Conservation (phyloP, 2,797 vertebrate species). For the Neoniphon sammara region DNA sequence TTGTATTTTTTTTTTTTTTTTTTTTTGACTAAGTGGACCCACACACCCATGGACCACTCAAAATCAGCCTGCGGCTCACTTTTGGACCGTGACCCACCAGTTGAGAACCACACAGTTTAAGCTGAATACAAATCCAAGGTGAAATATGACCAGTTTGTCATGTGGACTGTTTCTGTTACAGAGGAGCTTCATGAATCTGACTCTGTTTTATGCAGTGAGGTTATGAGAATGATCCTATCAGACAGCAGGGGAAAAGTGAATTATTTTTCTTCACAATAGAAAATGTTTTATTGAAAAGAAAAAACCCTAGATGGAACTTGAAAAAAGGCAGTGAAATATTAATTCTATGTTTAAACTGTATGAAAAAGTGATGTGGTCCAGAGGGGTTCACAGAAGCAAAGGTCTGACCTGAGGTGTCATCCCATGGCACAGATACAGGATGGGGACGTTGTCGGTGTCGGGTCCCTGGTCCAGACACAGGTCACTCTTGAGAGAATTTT, state of each 20-base stretch:
- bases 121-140: conserved; percentile 7
- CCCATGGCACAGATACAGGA: conserved; percentile 97
- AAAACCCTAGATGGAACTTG: conserved; percentile 29
- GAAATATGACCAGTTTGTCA: conserved; percentile 27
- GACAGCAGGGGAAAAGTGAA: conserved; percentile 11
- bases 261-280: conserved; percentile 38
- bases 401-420: conserved; percentile 95
- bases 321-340: conserved; percentile 35
- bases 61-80: too few species aligned
- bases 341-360: conserved; percentile 9
- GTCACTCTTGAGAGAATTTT: conserved; percentile 95
- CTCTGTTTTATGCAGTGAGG: conserved; percentile 33
- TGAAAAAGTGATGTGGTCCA: conserved; percentile 13
- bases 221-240: conserved; percentile 27
- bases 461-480: conserved; percentile 98
- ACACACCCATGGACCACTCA: too few species aligned
- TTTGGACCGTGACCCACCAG: too few species aligned
- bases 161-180: conserved; percentile 27
- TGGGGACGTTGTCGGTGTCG: conserved; percentile 95
- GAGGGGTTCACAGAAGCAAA: not conserved
- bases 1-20: too few species aligned
- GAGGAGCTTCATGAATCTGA: conserved; percentile 29
- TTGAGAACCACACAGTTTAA: conserved; percentile 20
- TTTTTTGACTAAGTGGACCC: too few species aligned
- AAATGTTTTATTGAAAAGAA: conserved; percentile 36